These are phyloP conservation scores for Chondrilla cf. caribensis DNA, from an alignment of 37 sponge, comb jelly and placozoan genomes.

Conservation along the genomic window DNA sequence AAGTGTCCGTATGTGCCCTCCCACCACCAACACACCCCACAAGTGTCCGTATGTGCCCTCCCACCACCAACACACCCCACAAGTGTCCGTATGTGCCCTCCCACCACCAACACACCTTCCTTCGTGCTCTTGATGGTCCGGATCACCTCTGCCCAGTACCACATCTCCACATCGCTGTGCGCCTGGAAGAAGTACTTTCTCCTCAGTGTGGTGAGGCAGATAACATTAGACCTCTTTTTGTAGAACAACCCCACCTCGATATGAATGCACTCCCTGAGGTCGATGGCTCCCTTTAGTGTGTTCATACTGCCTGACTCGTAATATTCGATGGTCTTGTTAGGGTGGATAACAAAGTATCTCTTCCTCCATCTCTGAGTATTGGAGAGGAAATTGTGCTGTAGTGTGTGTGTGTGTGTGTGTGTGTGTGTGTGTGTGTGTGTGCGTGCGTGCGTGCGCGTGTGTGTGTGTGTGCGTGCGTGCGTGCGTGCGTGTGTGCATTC, in stretches of 20 bases:
- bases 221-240: conserved; percentile 39
- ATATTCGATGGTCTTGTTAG: conserved; percentile 54
- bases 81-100: no score
- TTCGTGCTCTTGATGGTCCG: conserved; percentile 53
- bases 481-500: no score
- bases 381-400: neutral
- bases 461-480: neutral
- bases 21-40: no score
- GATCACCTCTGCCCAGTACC: conserved; percentile 58
- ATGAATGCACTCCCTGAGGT: conserved; percentile 65
- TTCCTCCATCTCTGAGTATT: conserved; percentile 65
- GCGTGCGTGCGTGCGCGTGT: neutral
- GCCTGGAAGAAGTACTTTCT: conserved; percentile 66
- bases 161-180: conserved; percentile 62
- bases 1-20: no score
- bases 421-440: no score
- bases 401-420: neutral
- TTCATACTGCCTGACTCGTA: conserved; percentile 46
- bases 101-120: conserved; percentile 38
- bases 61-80: no score
- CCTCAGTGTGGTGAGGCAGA: conserved; percentile 63
- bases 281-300: conserved; percentile 50
- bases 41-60: no score
- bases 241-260: conserved; percentile 71
- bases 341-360: conserved; percentile 54